These are phyloP conservation scores for Grammomys dolichurus DNA, from an alignment of 2,113 vertebrate species.

Conservation along the genomic window DNA sequence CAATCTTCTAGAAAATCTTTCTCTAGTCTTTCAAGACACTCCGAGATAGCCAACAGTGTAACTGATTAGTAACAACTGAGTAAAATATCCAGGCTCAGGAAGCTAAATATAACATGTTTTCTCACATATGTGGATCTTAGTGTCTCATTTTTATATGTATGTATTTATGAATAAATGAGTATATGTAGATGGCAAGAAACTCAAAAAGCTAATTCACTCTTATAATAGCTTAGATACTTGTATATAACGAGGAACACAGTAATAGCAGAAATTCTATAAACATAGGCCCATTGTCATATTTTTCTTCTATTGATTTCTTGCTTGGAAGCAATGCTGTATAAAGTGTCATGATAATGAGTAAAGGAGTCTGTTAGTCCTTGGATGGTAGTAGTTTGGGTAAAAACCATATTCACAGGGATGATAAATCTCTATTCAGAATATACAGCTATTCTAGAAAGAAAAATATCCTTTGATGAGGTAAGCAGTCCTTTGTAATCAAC, in stretches of 20 bases:
- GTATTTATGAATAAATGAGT: neutral
- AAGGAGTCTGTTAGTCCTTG: neutral
- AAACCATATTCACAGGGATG: neutral
- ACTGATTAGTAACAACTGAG: neutral
- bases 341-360: neutral
- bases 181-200: no score
- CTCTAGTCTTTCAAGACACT: neutral
- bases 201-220: neutral
- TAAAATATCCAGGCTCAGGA: no score
- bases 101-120: neutral
- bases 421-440: neutral
- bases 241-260: no score
- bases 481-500: neutral
- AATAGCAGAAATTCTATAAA: neutral
- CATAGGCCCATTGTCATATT: neutral
- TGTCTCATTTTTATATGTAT: neutral
- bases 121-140: neutral
- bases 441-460: neutral
- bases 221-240: neutral
- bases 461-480: neutral
- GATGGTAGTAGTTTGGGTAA: neutral
- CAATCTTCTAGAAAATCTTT: neutral
- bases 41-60: neutral
- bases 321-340: neutral
- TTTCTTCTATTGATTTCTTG: neutral